These are phyloP conservation scores for Agrotis clavis DNA, from an alignment of 2,888 invertebrate species.

Conservation along the genomic window DNA sequence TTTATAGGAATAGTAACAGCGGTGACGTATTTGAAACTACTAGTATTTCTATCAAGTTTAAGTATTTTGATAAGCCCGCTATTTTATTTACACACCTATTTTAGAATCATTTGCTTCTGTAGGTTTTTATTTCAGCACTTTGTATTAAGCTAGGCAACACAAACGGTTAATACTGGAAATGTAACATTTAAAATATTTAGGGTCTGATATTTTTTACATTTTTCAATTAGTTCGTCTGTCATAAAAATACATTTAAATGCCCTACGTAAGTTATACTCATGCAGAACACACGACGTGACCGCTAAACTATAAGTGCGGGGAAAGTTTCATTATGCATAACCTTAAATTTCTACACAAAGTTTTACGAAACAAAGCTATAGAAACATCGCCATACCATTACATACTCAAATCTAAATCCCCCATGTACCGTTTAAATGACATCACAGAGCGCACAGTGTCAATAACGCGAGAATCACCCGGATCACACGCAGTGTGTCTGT, in stretches of 20 bases:
- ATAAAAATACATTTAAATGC: not conserved
- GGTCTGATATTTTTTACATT: not conserved
- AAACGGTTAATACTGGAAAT: not conserved
- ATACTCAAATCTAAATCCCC: not conserved
- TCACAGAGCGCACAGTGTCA: conserved; percentile 62
- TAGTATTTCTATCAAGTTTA: too few species aligned
- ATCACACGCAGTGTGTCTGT: conserved; percentile 66
- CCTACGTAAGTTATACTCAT: too few species aligned
- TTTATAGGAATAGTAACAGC: not conserved
- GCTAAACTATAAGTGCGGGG: too few species aligned
- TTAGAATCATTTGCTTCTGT: too few species aligned
- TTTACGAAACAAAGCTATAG: not conserved
- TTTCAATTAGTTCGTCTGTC: not conserved
- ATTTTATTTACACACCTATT: too few species aligned
- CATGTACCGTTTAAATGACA: conserved; percentile 55
- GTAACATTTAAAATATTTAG: not conserved
- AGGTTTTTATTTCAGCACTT: not conserved
- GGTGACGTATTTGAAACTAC: not conserved
- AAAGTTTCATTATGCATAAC: too few species aligned
- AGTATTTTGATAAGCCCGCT: not conserved
- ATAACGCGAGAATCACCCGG: conserved; percentile 60
- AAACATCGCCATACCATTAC: not conserved
- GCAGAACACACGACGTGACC: too few species aligned
- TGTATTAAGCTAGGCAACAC: not conserved
- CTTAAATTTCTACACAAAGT: too few species aligned